Conservation (phyloP, 2,797 vertebrate genomes). For the Moxostoma hubbsi region DNA sequence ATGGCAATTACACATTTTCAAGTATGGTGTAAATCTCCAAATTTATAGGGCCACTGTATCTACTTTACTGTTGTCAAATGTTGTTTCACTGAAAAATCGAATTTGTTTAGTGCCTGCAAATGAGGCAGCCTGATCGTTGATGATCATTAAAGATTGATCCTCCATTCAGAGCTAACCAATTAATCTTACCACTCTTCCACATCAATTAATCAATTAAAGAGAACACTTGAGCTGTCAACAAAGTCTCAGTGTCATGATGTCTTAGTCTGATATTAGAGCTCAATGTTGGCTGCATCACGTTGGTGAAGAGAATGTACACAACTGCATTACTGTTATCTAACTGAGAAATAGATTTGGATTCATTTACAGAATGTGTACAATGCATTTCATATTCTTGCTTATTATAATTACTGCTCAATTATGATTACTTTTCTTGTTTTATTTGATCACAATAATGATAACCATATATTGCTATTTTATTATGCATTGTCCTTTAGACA, state of each 20-base stretch:
- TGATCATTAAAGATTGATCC: conserved; percentile 51
- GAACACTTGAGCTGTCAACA: conserved; percentile 30
- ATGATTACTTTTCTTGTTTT: conserved; percentile 14
- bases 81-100: background rate
- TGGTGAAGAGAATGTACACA: background rate
- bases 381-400: conserved; percentile 10
- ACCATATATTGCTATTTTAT: conserved; percentile 21
- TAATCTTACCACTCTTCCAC: conserved; percentile 57
- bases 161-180: conserved; percentile 58
- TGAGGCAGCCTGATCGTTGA: conserved; percentile 50
- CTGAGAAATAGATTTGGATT: conserved; percentile 19
- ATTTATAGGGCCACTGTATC: background rate
- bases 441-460: conserved; percentile 18
- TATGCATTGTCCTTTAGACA: conserved; percentile 16
- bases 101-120: conserved; percentile 39
- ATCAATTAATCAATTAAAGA: conserved; percentile 61
- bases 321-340: background rate
- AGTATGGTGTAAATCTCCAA: too few relatives aligned
- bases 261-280: conserved; percentile 45
- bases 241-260: conserved; percentile 27
- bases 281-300: conserved; percentile 11
- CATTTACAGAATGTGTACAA: background rate
- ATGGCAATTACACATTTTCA: too few relatives aligned
- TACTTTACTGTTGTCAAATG: conserved; percentile 8
- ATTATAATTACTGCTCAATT: background rate